Evolutionary conservation across 1,140 invertebrate genomes (phyloP).

Genomic region (Xylocopa sonorina): DNA sequence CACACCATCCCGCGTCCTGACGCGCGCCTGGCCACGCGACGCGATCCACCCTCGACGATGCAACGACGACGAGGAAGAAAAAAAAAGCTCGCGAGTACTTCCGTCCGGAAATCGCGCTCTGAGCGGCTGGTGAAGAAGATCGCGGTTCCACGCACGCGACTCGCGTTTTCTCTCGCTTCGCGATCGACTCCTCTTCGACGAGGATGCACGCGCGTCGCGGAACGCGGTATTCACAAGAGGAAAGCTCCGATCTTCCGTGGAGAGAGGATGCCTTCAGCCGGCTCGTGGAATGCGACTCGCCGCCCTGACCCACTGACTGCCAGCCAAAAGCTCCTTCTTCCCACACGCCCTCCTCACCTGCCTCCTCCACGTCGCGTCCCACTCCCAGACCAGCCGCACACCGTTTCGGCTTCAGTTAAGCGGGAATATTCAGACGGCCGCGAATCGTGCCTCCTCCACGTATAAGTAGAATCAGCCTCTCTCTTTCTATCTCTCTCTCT

Average conservation of each 20-base stretch:
- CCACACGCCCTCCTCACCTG: conserved; percentile 41
- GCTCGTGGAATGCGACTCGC: conserved; percentile 75
- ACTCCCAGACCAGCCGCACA: not conserved
- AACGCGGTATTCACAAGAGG: conserved; percentile 13
- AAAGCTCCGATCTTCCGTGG: conserved; percentile 34
- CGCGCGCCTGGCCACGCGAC: conserved; percentile 4
- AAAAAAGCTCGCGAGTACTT: too few relatives aligned
- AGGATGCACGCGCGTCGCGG: conserved; percentile 1
- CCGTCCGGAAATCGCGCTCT: too few relatives aligned
- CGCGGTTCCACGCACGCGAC: too few relatives aligned
- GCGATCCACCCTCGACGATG: not conserved
- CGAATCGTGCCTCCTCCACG: conserved; percentile 57
- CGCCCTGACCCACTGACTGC: conserved; percentile 81
- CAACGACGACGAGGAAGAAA: not conserved
- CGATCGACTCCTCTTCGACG: not conserved
- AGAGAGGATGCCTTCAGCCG: conserved; percentile 61
- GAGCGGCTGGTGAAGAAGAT: too few relatives aligned
- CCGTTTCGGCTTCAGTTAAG: conserved; percentile 18
- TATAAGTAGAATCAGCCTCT: conserved; percentile 1
- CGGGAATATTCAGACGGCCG: conserved; percentile 61
- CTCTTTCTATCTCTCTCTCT: too few relatives aligned
- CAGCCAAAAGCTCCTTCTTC: conserved; percentile 75
- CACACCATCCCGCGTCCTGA: conserved; percentile 74
- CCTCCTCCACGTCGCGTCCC: not conserved
- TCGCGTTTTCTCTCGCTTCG: not conserved